These are phyloP conservation scores for Eueremaeus valkanovi DNA, from an alignment of 2,888 invertebrate genomes.

Conservation along the genomic window DNA sequence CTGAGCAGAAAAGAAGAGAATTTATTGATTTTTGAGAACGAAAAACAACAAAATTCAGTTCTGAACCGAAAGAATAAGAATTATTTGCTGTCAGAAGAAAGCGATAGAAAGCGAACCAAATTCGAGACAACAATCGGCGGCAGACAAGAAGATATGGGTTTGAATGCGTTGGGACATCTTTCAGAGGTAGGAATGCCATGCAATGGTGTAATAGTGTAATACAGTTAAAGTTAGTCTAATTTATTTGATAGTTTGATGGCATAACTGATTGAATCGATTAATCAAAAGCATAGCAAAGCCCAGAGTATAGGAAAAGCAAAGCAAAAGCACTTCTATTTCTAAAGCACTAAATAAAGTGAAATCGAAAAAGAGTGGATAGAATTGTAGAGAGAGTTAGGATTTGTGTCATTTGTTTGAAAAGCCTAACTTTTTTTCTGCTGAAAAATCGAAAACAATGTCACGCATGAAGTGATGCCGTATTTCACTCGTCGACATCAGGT, in stretches of 20 bases:
- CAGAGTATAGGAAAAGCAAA: too few species aligned
- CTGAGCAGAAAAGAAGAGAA: not conserved
- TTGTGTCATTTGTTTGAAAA: not conserved
- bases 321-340: not conserved
- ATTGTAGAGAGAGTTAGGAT: slow-evolving; percentile 12
- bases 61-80: not conserved
- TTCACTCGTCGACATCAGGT: slow-evolving; percentile 34
- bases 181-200: slow-evolving; percentile 12
- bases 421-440: slow-evolving; percentile 23
- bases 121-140: not conserved
- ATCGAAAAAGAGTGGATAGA: slow-evolving; percentile 25
- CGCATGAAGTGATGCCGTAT: slow-evolving; percentile 32
- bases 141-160: not conserved
- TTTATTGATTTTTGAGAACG: not conserved
- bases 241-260: slow-evolving; percentile 30
- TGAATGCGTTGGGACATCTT: slow-evolving; percentile 31
- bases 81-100: slow-evolving; percentile 21
- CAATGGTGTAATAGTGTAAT: too few species aligned
- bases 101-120: slow-evolving; percentile 22
- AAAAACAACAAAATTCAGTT: not conserved
- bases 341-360: slow-evolving; percentile 30
- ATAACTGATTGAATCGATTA: slow-evolving; percentile 36
- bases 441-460: slow-evolving; percentile 39
- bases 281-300: slow-evolving; percentile 8
- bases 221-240: slow-evolving; percentile 30